These are phyloP conservation scores for Xanthia togata DNA, from an alignment of 2,888 invertebrate genomes.

Conservation along the genomic window DNA sequence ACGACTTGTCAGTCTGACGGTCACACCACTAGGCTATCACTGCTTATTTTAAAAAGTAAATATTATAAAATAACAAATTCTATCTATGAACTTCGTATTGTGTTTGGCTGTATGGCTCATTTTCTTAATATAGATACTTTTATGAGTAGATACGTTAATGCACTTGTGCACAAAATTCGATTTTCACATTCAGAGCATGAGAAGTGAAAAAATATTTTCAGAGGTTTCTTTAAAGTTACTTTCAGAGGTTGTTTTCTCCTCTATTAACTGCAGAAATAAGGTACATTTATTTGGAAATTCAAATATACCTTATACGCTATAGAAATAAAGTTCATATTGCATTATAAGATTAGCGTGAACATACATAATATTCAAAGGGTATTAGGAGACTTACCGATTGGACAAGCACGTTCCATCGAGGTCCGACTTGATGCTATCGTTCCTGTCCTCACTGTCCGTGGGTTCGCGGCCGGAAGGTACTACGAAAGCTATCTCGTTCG, in stretches of 20 bases:
- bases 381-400: slow-evolving; percentile 71
- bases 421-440: slow-evolving; percentile 84
- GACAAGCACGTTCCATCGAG: slow-evolving; percentile 88
- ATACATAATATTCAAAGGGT: neutral
- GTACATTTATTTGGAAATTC: neutral
- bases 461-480: slow-evolving; percentile 92
- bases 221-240: neutral
- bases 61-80: too few relatives aligned
- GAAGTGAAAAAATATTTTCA: too few relatives aligned
- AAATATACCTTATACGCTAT: neutral
- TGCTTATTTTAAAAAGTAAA: too few relatives aligned
- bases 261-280: neutral
- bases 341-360: neutral
- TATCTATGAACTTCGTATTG: too few relatives aligned
- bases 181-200: too few relatives aligned
- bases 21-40: too few relatives aligned
- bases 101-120: too few relatives aligned
- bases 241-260: neutral
- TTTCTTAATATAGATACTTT: too few relatives aligned
- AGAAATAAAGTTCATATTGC: neutral
- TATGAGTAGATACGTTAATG: too few relatives aligned
- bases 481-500: slow-evolving; percentile 98
- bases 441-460: slow-evolving; percentile 73
- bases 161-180: too few relatives aligned
- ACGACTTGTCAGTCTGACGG: too few relatives aligned